Percentiles rank a stretch among this genome's conserved stretches.
These are phyloP conservation scores for Apostichopus leukothele DNA, from an alignment of 53 echinoderm and acorn worm genomes.

Conservation along the genomic window DNA sequence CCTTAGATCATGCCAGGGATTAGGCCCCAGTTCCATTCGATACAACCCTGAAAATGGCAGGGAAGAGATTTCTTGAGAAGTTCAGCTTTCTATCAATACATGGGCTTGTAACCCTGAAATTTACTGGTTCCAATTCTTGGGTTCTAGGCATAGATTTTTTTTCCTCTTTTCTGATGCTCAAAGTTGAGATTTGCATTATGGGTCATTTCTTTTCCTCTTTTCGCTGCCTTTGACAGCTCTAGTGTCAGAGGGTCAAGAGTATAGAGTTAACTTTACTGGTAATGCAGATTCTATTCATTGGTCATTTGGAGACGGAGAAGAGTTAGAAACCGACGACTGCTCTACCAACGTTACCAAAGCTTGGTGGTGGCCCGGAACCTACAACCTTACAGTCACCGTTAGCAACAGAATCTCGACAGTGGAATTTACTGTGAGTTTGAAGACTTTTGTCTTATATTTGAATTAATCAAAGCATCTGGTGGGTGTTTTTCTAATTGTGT, in stretches of 20 bases:
- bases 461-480: not conserved
- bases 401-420: slow-evolving; percentile 15
- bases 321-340: not conserved
- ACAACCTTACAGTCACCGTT: slow-evolving; percentile 11
- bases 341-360: not conserved
- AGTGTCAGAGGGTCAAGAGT: slow-evolving; percentile 16
- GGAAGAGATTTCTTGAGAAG: too few relatives aligned
- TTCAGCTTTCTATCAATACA: too few relatives aligned
- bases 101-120: too few relatives aligned
- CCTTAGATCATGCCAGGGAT: too few relatives aligned
- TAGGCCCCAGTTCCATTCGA: too few relatives aligned
- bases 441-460: not conserved
- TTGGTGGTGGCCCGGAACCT: slow-evolving; percentile 1
- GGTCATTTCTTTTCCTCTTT: too few relatives aligned
- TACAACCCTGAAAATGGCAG: too few relatives aligned
- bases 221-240: not conserved
- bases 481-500: too few relatives aligned
- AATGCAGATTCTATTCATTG: not conserved
- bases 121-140: too few relatives aligned
- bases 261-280: not conserved
- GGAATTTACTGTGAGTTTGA: not conserved
- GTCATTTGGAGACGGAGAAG: slow-evolving; percentile 42
- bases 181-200: too few relatives aligned
- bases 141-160: too few relatives aligned
- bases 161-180: too few relatives aligned